phyloP scores from a whole-genome alignment of 2,113 vertebrate species.

The Phalacrocorax aristotelis region DNA sequence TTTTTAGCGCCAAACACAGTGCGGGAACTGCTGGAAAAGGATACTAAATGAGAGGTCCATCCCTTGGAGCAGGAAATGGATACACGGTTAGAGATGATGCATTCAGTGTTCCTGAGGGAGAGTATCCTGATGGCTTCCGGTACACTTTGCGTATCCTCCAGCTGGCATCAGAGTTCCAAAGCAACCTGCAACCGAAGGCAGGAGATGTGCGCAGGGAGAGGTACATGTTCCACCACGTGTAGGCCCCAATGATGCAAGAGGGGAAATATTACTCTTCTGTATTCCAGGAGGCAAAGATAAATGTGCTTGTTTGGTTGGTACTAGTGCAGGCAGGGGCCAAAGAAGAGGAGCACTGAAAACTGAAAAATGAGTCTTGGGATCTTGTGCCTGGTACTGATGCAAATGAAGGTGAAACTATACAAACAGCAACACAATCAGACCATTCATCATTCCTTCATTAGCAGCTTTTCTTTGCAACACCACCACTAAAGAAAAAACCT shows the following conservation, averaged over 20 bases:
- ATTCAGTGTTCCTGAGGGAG: background rate
- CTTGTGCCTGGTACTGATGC: constrained; percentile 80
- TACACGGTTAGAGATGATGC: background rate
- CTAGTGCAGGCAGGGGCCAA: constrained; percentile 15
- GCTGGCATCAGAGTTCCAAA: background rate
- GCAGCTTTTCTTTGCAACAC: constrained; percentile 61
- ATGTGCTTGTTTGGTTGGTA: constrained; percentile 29
- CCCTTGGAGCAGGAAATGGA: background rate
- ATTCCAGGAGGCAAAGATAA: constrained; percentile 47
- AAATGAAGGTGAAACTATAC: constrained; percentile 80
- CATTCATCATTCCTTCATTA: constrained; percentile 79
- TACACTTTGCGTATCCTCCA: background rate
- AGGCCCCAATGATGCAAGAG: background rate
- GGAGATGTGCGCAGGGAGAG: background rate
- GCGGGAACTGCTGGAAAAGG: background rate
- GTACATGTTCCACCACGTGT: background rate
- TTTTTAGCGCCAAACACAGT: background rate
- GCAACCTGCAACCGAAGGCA: background rate
- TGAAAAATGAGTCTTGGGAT: constrained; percentile 65
- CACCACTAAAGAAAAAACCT: constrained; percentile 55
- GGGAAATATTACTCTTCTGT: background rate
- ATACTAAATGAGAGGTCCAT: background rate
- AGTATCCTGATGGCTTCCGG: background rate
- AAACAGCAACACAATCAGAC: constrained; percentile 76
- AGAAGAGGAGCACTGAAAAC: constrained; percentile 58